These are phyloP conservation scores for Ferrisia virgata DNA, from an alignment of 2,888 invertebrate genomes.

Conservation along the genomic window DNA sequence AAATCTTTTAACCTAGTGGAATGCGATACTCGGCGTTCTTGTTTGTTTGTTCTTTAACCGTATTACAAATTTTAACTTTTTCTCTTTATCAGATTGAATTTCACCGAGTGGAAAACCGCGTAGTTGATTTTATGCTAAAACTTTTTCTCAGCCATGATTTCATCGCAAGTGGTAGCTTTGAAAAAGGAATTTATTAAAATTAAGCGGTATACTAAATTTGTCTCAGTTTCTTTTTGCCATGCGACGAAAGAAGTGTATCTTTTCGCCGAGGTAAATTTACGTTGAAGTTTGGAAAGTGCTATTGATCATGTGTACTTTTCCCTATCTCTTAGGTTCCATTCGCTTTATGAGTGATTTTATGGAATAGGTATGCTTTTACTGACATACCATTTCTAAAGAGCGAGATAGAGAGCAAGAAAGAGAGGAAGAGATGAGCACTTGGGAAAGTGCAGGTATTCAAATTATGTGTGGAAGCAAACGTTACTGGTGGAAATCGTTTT, in stretches of 20 bases:
- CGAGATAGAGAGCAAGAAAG: too few species aligned
- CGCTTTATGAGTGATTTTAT: too few species aligned
- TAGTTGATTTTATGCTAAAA: neutral
- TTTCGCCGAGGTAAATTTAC: neutral
- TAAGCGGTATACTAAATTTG: neutral
- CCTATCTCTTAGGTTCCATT: too few species aligned
- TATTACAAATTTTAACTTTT: conserved; percentile 12
- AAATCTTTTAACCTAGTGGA: neutral
- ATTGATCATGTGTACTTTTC: neutral
- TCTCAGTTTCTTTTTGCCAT: neutral
- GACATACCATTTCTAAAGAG: too few species aligned
- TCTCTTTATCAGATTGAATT: conserved; percentile 11
- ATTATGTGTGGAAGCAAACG: too few species aligned
- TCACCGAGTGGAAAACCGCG: conserved; percentile 3
- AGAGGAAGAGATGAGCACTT: too few species aligned
- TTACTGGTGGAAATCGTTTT: too few species aligned
- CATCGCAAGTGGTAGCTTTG: neutral
- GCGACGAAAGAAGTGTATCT: neutral
- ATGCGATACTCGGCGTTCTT: neutral
- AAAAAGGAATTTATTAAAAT: neutral
- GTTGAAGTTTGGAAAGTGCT: neutral
- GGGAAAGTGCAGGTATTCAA: too few species aligned
- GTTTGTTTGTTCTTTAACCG: neutral
- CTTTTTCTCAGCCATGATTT: neutral
- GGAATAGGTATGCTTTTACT: too few species aligned